phyloP scores from a whole-genome alignment of 2,113 vertebrate genomes.

The Phrynosoma platyrhinos region DNA sequence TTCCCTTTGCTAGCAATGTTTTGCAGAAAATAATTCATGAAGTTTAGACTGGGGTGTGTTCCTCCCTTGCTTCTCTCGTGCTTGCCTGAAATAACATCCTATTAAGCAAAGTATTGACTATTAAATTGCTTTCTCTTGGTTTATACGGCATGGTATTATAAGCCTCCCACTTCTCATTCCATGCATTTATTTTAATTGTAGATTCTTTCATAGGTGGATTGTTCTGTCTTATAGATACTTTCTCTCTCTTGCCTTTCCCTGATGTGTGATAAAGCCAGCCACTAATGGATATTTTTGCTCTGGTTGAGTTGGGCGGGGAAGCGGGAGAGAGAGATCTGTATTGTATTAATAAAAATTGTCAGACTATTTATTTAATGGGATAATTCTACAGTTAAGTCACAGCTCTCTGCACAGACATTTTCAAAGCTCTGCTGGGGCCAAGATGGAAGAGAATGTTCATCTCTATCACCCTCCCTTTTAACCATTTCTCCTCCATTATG shows the following conservation, averaged over 20 bases:
- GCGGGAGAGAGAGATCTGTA: neutral
- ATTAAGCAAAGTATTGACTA: conserved; percentile 31
- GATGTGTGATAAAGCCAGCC: neutral
- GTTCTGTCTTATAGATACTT: neutral
- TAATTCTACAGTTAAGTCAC: too few species aligned
- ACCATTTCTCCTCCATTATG: too few species aligned
- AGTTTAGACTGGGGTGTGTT: too few species aligned
- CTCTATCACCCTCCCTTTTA: too few species aligned
- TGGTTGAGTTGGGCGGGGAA: too few species aligned
- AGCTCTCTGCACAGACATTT: too few species aligned
- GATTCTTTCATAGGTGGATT: conserved; percentile 12
- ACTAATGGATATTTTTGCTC: neutral
- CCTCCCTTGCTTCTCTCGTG: neutral
- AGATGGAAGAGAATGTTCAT: too few species aligned
- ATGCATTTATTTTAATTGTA: conserved; percentile 24
- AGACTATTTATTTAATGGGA: neutral
- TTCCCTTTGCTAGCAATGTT: neutral
- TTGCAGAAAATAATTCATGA: too few species aligned
- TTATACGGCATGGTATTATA: conserved; percentile 16
- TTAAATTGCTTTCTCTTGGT: conserved; percentile 25
- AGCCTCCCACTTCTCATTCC: conserved; percentile 19
- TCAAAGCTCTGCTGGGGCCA: too few species aligned
- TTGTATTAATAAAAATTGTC: neutral
- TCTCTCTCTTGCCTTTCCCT: neutral
- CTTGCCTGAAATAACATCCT: conserved; percentile 14